Conservation (phyloP, 2,888 invertebrate genomes). For the Lypha dubia region DNA sequence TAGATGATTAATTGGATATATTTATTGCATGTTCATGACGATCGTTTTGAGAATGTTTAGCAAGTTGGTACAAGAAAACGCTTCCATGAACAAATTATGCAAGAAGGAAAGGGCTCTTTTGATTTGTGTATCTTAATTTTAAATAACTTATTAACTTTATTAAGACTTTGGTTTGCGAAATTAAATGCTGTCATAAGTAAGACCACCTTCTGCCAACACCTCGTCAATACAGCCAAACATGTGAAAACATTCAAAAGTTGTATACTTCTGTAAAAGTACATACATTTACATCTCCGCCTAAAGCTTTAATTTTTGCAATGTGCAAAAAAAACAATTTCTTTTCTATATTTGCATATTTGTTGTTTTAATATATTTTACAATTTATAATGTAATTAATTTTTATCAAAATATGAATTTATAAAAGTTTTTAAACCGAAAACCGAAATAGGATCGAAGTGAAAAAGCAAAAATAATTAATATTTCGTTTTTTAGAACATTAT, state of each 20-base stretch:
- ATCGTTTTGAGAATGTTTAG: no score
- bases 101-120: neutral
- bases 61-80: neutral
- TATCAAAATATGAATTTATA: neutral
- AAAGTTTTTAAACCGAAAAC: no score
- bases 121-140: neutral
- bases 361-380: slow-evolving; percentile 42
- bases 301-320: slow-evolving; percentile 25
- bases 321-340: slow-evolving; percentile 18
- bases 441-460: no score
- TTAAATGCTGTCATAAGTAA: slow-evolving; percentile 58
- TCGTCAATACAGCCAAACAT: neutral
- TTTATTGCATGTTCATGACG: neutral
- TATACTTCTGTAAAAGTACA: neutral
- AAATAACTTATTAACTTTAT: neutral
- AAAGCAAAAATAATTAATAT: no score
- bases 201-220: slow-evolving; percentile 70
- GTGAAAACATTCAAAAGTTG: neutral
- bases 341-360: slow-evolving; percentile 29
- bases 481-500: no score
- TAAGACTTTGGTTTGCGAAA: slow-evolving; percentile 29
- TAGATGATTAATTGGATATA: slow-evolving; percentile 25
- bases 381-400: slow-evolving; percentile 6
- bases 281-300: slow-evolving; percentile 46
- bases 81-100: neutral